A percentile compares a stretch with the other conserved stretches of the same genome.
Conservation (phyloP, 2,113 vertebrate species). For the Eidolon helvum region DNA sequence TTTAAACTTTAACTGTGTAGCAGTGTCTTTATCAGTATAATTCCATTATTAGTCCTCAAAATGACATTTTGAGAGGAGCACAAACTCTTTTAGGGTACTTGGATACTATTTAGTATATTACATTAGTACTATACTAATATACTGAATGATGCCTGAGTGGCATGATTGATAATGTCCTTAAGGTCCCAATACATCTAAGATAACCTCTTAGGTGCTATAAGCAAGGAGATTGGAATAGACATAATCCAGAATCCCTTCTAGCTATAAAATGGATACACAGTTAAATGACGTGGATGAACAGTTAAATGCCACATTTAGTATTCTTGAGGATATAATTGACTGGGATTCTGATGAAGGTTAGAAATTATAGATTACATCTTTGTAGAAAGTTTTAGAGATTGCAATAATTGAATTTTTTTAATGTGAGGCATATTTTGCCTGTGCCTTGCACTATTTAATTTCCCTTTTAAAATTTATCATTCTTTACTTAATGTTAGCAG, state of each 20-base stretch:
- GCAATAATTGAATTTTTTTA: constrained; percentile 49
- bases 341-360: constrained; percentile 50
- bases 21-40: constrained; percentile 52
- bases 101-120: constrained; percentile 42
- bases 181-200: constrained; percentile 51
- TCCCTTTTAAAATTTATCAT: constrained; percentile 36
- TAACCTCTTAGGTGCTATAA: constrained; percentile 60
- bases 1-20: constrained; percentile 3
- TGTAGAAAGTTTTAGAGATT: constrained; percentile 35
- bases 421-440: constrained; percentile 26
- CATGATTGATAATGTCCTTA: constrained; percentile 55
- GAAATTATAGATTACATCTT: constrained; percentile 40
- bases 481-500: background rate
- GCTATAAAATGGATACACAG: background rate
- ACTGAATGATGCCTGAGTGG: constrained; percentile 60
- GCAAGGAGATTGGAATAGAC: constrained; percentile 28
- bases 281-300: background rate
- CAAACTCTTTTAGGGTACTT: constrained; percentile 51
- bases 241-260: constrained; percentile 31
- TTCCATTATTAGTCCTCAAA: constrained; percentile 44
- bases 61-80: constrained; percentile 24
- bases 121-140: constrained; percentile 34
- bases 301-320: constrained; percentile 21
- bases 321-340: constrained; percentile 1
- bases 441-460: constrained; percentile 46